Conservation (phyloP, 2,888 invertebrate species). For the Sceliomorpha sp. region DNA sequence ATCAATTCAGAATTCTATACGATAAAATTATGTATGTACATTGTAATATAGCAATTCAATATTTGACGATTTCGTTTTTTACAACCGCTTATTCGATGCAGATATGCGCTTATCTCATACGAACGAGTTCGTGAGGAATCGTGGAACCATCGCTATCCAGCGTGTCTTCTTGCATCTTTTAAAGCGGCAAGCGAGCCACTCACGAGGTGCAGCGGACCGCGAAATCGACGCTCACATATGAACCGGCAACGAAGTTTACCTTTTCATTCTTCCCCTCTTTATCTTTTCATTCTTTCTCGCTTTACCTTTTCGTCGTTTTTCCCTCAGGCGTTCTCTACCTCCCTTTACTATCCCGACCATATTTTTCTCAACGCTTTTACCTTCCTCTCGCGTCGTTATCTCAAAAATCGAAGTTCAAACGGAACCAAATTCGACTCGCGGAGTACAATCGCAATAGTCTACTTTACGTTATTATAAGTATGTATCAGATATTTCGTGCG, state of each 20-base stretch:
- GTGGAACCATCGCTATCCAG: slow-evolving; percentile 66
- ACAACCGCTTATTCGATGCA: slow-evolving; percentile 35
- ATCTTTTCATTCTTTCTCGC: slow-evolving; percentile 22
- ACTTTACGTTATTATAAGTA: too few species aligned
- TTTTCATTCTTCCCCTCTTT: slow-evolving; percentile 40
- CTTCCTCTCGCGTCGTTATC: slow-evolving; percentile 37
- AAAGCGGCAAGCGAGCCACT: slow-evolving; percentile 73
- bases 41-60: too few species aligned
- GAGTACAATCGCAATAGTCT: too few species aligned
- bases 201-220: slow-evolving; percentile 79
- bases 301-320: slow-evolving; percentile 23
- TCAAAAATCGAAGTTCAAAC: slow-evolving; percentile 12
- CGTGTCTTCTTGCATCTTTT: slow-evolving; percentile 69
- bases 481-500: too few species aligned
- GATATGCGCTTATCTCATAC: slow-evolving; percentile 53
- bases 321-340: slow-evolving; percentile 54
- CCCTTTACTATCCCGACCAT: slow-evolving; percentile 39
- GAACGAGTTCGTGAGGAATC: slow-evolving; percentile 66
- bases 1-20: too few species aligned
- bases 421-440: slow-evolving; percentile 20
- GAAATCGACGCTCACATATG: slow-evolving; percentile 80
- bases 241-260: slow-evolving; percentile 67
- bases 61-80: slow-evolving; percentile 64
- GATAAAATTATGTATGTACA: too few species aligned
- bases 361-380: slow-evolving; percentile 42